Evolutionary conservation across 2,888 invertebrate genomes (phyloP).

Genomic region (Amiota communis): DNA sequence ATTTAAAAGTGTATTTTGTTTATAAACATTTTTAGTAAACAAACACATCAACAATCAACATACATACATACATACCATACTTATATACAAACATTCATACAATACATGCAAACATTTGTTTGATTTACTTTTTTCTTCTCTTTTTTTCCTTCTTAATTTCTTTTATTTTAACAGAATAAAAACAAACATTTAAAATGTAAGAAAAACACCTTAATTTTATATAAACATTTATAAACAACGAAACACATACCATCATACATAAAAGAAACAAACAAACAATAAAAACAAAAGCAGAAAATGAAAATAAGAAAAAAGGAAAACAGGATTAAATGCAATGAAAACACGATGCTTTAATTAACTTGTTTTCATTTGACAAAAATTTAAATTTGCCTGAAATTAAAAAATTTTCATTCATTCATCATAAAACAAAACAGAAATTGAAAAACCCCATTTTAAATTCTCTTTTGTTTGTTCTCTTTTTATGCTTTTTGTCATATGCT

Average conservation of each 20-base stretch:
- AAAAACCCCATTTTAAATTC: too few relatives aligned
- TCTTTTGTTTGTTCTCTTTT: too few relatives aligned
- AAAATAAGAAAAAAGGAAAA: background rate
- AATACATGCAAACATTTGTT: constrained; percentile 35
- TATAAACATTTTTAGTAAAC: too few relatives aligned
- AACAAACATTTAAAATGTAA: constrained; percentile 46
- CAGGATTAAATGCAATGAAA: background rate
- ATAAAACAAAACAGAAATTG: too few relatives aligned
- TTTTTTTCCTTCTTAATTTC: constrained; percentile 39
- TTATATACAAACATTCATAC: background rate
- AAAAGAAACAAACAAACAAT: constrained; percentile 1
- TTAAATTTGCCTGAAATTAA: too few relatives aligned
- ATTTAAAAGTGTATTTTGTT: too few relatives aligned
- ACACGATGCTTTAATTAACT: too few relatives aligned
- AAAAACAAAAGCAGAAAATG: constrained; percentile 13
- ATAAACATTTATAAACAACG: background rate
- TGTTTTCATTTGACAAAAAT: too few relatives aligned
- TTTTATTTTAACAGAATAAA: constrained; percentile 57
- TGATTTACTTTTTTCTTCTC: constrained; percentile 41
- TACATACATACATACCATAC: background rate
- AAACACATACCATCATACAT: background rate
- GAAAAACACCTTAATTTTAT: background rate
- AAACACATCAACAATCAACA: background rate
- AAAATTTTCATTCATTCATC: too few relatives aligned
- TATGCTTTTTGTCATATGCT: too few relatives aligned